Conservation (phyloP, 1,140 invertebrate species). For the Melitaea cinxia region DNA sequence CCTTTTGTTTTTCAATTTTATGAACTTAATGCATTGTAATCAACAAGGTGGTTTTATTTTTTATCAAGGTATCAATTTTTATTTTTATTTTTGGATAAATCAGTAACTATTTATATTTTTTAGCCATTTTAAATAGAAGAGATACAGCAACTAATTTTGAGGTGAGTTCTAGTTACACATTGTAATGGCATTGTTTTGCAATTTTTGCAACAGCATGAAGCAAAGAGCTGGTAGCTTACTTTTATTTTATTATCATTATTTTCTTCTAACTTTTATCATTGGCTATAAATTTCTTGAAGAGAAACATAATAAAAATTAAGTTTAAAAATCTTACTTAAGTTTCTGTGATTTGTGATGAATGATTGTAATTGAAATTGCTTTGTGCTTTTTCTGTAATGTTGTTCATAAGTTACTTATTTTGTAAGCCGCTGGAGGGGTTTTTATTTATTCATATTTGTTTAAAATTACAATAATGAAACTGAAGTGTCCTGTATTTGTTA, state of each 20-base stretch:
- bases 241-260: conserved; percentile 18
- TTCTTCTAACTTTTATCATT: conserved; percentile 7
- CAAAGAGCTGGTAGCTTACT: conserved; percentile 4
- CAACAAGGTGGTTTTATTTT: conserved; percentile 41
- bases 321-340: not conserved
- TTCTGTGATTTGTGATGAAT: conserved; percentile 5
- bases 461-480: conserved; percentile 33
- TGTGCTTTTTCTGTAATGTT: conserved; percentile 8
- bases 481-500: conserved; percentile 35
- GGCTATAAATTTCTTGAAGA: not conserved
- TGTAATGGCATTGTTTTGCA: not conserved
- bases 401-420: conserved; percentile 3
- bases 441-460: conserved; percentile 42
- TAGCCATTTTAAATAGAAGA: conserved; percentile 19
- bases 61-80: conserved; percentile 41
- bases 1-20: conserved; percentile 27
- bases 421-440: conserved; percentile 13
- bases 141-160: conserved; percentile 15
- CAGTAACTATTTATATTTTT: conserved; percentile 39
- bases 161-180: not conserved
- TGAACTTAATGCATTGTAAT: conserved; percentile 39
- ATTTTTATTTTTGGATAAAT: conserved; percentile 42
- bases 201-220: not conserved
- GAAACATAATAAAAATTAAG: not conserved
- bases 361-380: conserved; percentile 2